A percentile compares a stretch with the other conserved stretches of the same genome.
phyloP scores from a whole-genome alignment of 1,140 invertebrate genomes.

The Conopomorpha cramerella region DNA sequence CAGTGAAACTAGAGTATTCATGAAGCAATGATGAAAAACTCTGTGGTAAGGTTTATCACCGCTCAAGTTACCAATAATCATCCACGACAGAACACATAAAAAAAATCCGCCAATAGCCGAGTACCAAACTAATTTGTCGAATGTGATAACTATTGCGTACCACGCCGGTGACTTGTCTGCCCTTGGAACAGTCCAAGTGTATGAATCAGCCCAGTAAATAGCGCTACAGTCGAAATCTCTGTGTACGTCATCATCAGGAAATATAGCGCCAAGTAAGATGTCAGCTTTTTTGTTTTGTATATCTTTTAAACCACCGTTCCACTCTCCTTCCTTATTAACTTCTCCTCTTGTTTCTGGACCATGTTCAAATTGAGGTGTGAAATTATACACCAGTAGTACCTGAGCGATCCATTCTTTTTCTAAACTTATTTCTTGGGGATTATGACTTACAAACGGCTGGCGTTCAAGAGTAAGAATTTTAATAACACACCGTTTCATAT shows the following conservation, averaged over 20 bases:
- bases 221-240: constrained; percentile 56
- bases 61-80: constrained; percentile 29
- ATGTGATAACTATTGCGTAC: constrained; percentile 50
- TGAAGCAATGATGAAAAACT: constrained; percentile 32
- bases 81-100: constrained; percentile 47
- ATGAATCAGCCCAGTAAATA: constrained; percentile 54
- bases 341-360: constrained; percentile 39
- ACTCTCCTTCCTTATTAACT: constrained; percentile 21
- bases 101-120: constrained; percentile 32
- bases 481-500: constrained; percentile 31
- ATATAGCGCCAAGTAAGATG: constrained; percentile 57
- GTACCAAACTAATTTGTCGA: constrained; percentile 43
- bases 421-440: constrained; percentile 20
- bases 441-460: constrained; percentile 34
- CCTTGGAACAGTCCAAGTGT: constrained; percentile 56
- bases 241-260: constrained; percentile 59
- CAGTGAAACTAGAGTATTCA: constrained; percentile 48
- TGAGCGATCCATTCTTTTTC: constrained; percentile 24
- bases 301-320: constrained; percentile 49
- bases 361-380: constrained; percentile 18
- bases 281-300: constrained; percentile 41
- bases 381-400: constrained; percentile 19
- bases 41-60: constrained; percentile 39
- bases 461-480: constrained; percentile 26
- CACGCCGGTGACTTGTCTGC: constrained; percentile 42